Evolutionary conservation across 1,140 invertebrate species (phyloP), one percentile per base, ranked within the genome.

Genomic region (Melitaea cinxia): DNA sequence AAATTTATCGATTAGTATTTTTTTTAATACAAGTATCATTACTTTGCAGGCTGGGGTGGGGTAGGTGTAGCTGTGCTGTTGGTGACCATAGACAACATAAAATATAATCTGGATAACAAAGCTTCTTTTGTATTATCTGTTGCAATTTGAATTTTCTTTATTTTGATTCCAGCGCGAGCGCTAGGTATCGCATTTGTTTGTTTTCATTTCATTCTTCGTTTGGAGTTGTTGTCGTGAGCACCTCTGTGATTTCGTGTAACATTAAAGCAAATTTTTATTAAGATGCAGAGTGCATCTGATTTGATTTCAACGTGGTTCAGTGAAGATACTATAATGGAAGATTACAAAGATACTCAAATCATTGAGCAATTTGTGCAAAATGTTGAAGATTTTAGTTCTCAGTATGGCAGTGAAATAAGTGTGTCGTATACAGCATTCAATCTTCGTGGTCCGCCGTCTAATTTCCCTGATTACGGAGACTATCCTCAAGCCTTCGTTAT

Each of bases 401-500:
- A 97, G 85, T 98, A 98, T 91, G 97, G 96, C 50, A 96, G 94
- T 89, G 95, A 95, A 86, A 94, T 94, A 64, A 97, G 96, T 88
- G 95, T 97, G 80, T 97, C 96, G 0, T 98, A 98, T 78, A 96
- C 96, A 6, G 96, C 96, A 7, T 93, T 94, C 28, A 98, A 98
- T 89, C 92, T 98, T 66, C 93, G 95, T 61, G 96, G 97, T 6
- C 94, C 94, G 76, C 95, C 95, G 1, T 94, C 93, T 14, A 96
- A 96, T 83, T 98, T 95, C 92, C 97, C 97, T 0, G 93, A 94
- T 63, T 97, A 98, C 91, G 97, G 97, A 45, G 97, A 98, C 84
- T 97, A 95, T 92, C 95, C 96, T 9, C 95, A 97, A 83, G 94
- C 96, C 45, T 97, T 96, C 93, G 95, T 96, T 55, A 95, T 97